Percentiles rank a stretch among this genome's conserved stretches.
These are phyloP conservation scores for Timandra comae DNA, from an alignment of 2,888 invertebrate species.

Conservation along the genomic window DNA sequence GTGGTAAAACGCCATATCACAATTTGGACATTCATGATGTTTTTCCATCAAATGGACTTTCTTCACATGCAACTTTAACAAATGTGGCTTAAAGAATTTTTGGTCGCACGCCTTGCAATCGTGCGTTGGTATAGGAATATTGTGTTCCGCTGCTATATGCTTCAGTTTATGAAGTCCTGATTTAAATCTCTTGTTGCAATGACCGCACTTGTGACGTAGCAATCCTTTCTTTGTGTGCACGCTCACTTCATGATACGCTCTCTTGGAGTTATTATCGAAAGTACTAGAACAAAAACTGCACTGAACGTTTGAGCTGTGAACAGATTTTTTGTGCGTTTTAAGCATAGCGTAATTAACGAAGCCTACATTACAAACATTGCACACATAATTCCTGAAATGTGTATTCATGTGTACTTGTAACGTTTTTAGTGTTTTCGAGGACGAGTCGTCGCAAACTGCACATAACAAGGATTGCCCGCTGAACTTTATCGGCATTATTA, in stretches of 20 bases:
- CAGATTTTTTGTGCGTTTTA: not conserved
- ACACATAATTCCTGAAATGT: conserved; percentile 13
- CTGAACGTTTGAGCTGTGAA: not conserved
- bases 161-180: conserved; percentile 27
- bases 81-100: conserved; percentile 25
- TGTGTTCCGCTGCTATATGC: conserved; percentile 35
- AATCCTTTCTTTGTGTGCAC: too few relatives aligned
- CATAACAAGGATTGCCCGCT: conserved; percentile 15
- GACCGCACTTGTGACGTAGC: not conserved
- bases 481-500: conserved; percentile 27
- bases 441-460: conserved; percentile 18
- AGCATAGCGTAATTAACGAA: not conserved
- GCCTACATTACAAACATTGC: conserved; percentile 3
- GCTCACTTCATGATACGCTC: not conserved
- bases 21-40: conserved; percentile 32
- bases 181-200: conserved; percentile 37
- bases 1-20: conserved; percentile 37
- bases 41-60: conserved; percentile 39
- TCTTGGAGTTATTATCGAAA: not conserved
- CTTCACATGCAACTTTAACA: conserved; percentile 28
- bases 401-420: conserved; percentile 16
- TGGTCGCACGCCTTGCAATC: conserved; percentile 46
- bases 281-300: not conserved
- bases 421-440: conserved; percentile 12
- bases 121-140: conserved; percentile 15